These are phyloP conservation scores for Elgaria multicarinata DNA, from an alignment of 2,113 vertebrate genomes.

Conservation along the genomic window DNA sequence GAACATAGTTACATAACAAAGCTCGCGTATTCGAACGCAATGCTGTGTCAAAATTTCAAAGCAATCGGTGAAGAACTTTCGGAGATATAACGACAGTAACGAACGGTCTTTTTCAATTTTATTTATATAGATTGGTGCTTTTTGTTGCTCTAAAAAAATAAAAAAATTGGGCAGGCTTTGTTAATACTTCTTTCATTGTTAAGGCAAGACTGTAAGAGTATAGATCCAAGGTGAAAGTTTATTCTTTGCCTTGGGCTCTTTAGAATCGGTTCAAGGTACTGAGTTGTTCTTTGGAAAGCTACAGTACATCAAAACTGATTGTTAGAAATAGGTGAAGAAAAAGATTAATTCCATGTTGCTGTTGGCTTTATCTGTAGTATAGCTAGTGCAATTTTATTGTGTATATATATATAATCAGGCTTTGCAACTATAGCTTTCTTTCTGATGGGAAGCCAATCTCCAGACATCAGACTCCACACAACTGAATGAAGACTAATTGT, in stretches of 20 bases:
- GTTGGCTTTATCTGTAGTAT: neutral
- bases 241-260: neutral
- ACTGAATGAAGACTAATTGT: neutral
- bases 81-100: no score
- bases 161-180: neutral
- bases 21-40: no score
- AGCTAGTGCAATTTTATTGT: neutral
- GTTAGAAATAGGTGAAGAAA: neutral
- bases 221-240: neutral
- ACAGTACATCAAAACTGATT: conserved; percentile 2
- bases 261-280: neutral
- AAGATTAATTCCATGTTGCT: conserved; percentile 1
- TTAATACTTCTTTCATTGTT: neutral
- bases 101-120: no score
- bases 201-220: neutral
- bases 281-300: neutral
- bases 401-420: neutral
- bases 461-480: neutral
- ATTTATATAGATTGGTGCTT: no score
- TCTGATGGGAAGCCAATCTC: neutral
- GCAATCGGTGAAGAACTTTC: no score
- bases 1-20: no score
- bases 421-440: neutral
- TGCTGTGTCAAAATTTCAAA: no score
- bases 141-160: neutral